These are phyloP conservation scores for Lasiurus borealis DNA, from an alignment of 2,113 vertebrate genomes.

Conservation along the genomic window DNA sequence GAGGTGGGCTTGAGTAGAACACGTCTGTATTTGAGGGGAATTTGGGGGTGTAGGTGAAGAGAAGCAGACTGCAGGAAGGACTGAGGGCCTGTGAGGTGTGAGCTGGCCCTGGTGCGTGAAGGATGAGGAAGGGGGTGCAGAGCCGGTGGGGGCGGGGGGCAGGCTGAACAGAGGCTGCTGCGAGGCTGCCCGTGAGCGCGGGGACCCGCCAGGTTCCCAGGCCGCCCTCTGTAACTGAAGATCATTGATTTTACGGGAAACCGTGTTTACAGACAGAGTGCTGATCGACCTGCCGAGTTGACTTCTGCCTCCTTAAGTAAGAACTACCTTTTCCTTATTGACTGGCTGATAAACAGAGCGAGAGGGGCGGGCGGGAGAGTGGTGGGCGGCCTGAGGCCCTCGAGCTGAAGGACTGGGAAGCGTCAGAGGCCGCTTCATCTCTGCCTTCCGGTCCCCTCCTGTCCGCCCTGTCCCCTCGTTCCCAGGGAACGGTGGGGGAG, in stretches of 20 bases:
- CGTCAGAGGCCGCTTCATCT: constrained; percentile 7
- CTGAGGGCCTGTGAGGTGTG: not conserved
- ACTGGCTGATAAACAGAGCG: constrained; percentile 89
- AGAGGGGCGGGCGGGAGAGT: constrained; percentile 69
- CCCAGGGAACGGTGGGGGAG: not conserved
- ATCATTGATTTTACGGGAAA: constrained; percentile 99
- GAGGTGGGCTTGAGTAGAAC: not conserved
- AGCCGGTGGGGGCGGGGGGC: not conserved
- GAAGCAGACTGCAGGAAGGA: not conserved
- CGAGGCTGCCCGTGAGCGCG: constrained; percentile 40
- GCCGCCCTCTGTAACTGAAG: constrained; percentile 96
- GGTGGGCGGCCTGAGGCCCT: not conserved
- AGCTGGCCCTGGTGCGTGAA: not conserved
- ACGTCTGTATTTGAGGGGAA: not conserved
- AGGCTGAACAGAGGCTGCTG: not conserved
- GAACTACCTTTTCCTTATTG: constrained; percentile 95
- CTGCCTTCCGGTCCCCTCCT: not conserved
- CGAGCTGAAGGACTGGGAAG: not conserved
- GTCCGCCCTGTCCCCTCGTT: accelerated
- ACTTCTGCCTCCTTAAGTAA: constrained; percentile 98
- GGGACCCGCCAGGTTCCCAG: constrained; percentile 91
- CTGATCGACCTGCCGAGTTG: constrained; percentile 98
- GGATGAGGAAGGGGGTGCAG: not conserved
- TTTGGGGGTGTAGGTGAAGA: not conserved
- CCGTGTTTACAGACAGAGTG: constrained; percentile 99